Evolutionary conservation across 2,113 vertebrate genomes (phyloP), one percentile per base, ranked within the genome.

Genomic region (Antechinus flavipes): DNA sequence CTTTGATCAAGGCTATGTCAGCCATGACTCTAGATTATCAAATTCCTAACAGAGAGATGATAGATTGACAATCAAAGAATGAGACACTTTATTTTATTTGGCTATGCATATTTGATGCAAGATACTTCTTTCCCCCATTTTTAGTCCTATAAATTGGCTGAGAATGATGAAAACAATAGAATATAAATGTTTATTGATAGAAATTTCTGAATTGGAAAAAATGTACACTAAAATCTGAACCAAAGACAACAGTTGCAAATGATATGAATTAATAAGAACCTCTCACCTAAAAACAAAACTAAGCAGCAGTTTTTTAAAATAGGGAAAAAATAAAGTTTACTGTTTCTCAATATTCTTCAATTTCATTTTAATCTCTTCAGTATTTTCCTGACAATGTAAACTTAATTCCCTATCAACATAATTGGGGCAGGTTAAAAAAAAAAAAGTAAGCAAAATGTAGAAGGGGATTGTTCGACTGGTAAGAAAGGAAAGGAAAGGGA

Each of bases 361-460:
- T 12, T 89, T 25, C 52, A 76, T 91, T 14, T 12, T 76, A 42
- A 91, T 53, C 19, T 55, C 54, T 94, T 90, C 27, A 53, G 46
- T 46, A 50, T 24, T 58, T 95, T 92, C 94, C 42, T 14, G 90
- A 68, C 95, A 91, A 95, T 90, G 91, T 58, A 91, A n/a, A 93
- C 84, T 14, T 55, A 76, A 53, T 95, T 5, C 95, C 30, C 76
- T 90, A 12, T 27, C 55, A 26, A 5, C 23, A 90, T 50, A 92
- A 25, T 46, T 92, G 16, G 42, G 35, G 26, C 3, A 94, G 24
- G 94, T 52, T 7, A 52, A 52, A 49, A 49, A 49, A 49, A 96
- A n/a, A 68, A 35, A 68, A 93, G 56, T 12, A 50, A 54, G 0
- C n/a, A 52, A 54, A 96, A 94, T 24, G 9, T 89, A 91, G 26